Base-by-base conservation (phyloP, 1,140 invertebrate species). In the Apolygus lucorum region DNA sequence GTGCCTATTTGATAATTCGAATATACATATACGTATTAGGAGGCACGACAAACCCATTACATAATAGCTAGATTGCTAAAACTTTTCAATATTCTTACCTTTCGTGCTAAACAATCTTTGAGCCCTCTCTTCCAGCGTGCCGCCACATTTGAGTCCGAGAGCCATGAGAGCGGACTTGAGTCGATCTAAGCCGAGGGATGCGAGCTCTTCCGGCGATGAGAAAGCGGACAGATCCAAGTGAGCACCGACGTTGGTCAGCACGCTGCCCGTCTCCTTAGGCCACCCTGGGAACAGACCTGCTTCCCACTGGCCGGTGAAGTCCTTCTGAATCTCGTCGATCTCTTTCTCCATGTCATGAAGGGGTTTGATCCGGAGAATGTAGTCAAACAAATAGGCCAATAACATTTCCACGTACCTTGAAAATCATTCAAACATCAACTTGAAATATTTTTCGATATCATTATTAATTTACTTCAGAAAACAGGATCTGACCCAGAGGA, bases 111-210 rank as follows among this genome's bases (percentile, higher is more conserved):
- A 99, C 68, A 99, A 83, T 76, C 97, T 84, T 77, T 98, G 91
- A 2, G 97, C 97, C 75, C 97, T 82, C 82, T 99, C 96, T 82
- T 98, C 95, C 22, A 99, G 80, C 22, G 96, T 98, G 1, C 88
- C 98, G 69, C 98, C 98, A 83, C 98, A 99, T 80, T 99, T 99
- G 0, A 99, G 82, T 0, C 94, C 93, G n/a, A 99, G 79, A 2
- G 96, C 97, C 87, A 98, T 91, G 0, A 99, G 80, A 11, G 96
- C 98, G 17, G 94, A 96, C 79, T 99, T 99, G 1, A 99, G 83
- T 78, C 97, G 87, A 83, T 99, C 97, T 72, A 99, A 79, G 52
- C 97, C 98, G 2, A 99, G 81, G 4, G 95, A 97, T 1, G 95
- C 95, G 70, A 99, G 80, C 81, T 99, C 97, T 81, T 99, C 95